Evolutionary conservation across 2,113 vertebrate genomes (phyloP), one percentile per base, ranked within the genome.

Genomic region (Crocuta crocuta): DNA sequence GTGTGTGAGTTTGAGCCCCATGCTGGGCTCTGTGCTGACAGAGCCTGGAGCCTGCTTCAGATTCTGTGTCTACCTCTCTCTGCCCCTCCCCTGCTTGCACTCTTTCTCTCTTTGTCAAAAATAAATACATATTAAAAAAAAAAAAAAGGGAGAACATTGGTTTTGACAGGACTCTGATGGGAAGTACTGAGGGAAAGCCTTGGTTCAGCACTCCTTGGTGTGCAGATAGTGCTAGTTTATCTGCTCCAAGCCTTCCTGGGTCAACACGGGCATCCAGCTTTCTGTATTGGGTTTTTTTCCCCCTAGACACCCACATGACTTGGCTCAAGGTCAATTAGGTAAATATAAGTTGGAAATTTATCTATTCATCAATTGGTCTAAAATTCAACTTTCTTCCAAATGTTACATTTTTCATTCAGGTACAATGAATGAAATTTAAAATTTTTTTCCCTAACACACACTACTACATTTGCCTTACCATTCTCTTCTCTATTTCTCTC

Each of bases 221-320:
- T 2, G 4, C 11, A 55, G n/a, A n/a, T 26, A 43, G 11, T 1
- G 0, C 21, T 4, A 8, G 48, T 28, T 43, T 7, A 6, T 2
- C 12, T 76, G 31, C 33, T 68, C 78, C 4, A 10, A 3, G 5
- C 24, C 4, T 65, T 31, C 3, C 1, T 9, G n/a, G 68, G 17
- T 23, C 10, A 16, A 3, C 1, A 0, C 23, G 19, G 33, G 16
- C 55, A 79, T 15, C 45, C 21, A 55, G 19, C 5, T 48, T 71
- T 58, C 83, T 70, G 5, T 16, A 10, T 12, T n/a, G 17, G 53
- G 21, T 4, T 33, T 86, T 21, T 89, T 10, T 90, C 65, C 35
- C 39, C 15, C 8, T 35, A 23, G 65, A 65, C 0, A 35, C 26
- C 3, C 85, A 31, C 12, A 12, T 35, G 35, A 58, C 79, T 66